Percentiles rank a stretch among this genome's conserved stretches.
Conservation (phyloP, 2,797 vertebrate species). For the Chloroceryle amazona region DNA sequence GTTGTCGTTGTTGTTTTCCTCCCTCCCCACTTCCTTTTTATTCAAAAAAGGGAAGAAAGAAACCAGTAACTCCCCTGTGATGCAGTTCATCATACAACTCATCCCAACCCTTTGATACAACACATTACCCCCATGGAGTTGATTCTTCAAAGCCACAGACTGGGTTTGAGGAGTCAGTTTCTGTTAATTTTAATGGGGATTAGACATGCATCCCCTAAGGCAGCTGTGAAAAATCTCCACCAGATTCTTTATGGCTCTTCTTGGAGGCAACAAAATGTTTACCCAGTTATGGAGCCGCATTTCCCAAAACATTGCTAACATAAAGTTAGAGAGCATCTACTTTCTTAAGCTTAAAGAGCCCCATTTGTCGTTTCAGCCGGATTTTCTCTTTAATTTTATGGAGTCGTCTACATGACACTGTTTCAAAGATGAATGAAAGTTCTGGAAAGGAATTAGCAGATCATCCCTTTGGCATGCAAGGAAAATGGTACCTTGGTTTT, state of each 20-base stretch:
- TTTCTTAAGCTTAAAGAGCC: not conserved
- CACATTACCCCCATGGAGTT: not conserved
- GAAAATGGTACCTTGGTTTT: not conserved
- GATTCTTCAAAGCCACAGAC: slow-evolving; percentile 51
- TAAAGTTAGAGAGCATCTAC: not conserved
- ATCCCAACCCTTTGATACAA: slow-evolving; percentile 44
- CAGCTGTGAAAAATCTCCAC: slow-evolving; percentile 44
- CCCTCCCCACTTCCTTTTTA: not conserved
- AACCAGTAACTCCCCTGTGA: not conserved
- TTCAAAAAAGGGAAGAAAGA: not conserved
- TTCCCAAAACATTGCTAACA: not conserved
- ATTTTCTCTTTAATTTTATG: not conserved
- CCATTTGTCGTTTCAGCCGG: not conserved
- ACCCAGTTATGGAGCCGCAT: not conserved
- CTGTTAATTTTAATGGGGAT: slow-evolving; percentile 57
- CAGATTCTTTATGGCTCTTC: slow-evolving; percentile 41
- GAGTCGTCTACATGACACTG: not conserved
- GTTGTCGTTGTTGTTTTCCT: not conserved
- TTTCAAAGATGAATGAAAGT: not conserved
- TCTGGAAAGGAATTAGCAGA: not conserved
- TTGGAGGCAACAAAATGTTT: slow-evolving; percentile 21
- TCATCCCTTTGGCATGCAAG: not conserved
- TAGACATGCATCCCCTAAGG: slow-evolving; percentile 50
- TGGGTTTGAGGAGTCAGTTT: slow-evolving; percentile 19
- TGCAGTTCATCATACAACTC: slow-evolving; percentile 3